Evolutionary conservation across 2,888 invertebrate genomes (phyloP).

Genomic region (Petrolisthes manimaculis): DNA sequence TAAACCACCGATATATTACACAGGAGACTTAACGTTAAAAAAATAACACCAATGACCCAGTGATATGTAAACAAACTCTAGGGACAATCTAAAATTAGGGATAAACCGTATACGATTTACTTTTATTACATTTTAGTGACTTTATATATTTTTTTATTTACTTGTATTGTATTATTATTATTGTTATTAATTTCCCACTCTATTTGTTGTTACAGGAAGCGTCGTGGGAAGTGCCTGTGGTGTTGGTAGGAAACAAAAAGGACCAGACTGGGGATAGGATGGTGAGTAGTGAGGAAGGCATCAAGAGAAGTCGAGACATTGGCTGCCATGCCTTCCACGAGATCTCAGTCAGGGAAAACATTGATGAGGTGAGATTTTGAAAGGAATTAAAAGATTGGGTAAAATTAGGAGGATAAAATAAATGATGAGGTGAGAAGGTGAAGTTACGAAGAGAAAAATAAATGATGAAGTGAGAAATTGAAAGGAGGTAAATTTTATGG

Average conservation of each 20-base stretch:
- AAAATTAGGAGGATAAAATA: background rate
- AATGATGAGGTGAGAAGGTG: background rate
- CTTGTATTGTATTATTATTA: no score
- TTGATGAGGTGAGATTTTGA: conserved; percentile 77
- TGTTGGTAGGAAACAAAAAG: conserved; percentile 85
- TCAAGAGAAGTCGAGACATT: conserved; percentile 81
- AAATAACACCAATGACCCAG: no score
- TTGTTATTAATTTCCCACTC: background rate
- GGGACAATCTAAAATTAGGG: no score
- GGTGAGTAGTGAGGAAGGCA: conserved; percentile 83
- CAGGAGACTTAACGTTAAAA: no score
- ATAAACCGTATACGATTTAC: no score
- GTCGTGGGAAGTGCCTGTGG: conserved; percentile 79
- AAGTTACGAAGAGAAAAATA: background rate
- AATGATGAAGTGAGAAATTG: background rate
- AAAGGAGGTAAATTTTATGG: background rate
- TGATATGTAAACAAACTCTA: no score
- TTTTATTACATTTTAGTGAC: background rate
- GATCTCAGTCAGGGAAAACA: conserved; percentile 86
- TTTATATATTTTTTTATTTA: background rate
- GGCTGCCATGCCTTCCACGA: conserved; percentile 87
- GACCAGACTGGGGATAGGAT: conserved; percentile 85
- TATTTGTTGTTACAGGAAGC: conserved; percentile 69
- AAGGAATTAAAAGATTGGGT: background rate
- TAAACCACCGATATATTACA: no score